These are phyloP conservation scores for Condylura cristata DNA, from an alignment of 2,113 vertebrate species.

Conservation along the genomic window DNA sequence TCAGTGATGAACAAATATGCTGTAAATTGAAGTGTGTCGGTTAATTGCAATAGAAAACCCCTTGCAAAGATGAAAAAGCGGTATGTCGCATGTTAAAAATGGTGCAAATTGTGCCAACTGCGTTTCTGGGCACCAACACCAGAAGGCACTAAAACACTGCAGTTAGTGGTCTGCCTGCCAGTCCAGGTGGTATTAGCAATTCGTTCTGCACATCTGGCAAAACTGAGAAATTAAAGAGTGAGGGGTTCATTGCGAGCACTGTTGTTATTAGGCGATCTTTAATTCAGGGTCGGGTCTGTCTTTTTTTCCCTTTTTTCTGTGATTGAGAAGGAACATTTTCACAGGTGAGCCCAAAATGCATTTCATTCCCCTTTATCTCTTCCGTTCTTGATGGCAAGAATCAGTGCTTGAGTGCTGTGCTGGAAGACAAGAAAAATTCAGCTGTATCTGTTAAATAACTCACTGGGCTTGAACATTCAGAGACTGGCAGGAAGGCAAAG, in stretches of 20 bases:
- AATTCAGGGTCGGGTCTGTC: neutral
- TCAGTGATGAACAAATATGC: neutral
- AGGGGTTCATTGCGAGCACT: neutral
- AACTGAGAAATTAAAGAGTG: neutral
- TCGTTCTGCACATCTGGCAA: neutral
- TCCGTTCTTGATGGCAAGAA: neutral
- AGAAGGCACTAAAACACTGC: constrained; percentile 87
- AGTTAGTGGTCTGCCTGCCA: constrained; percentile 64
- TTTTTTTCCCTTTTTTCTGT: neutral
- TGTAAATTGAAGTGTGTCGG: neutral
- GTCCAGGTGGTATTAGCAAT: accelerated
- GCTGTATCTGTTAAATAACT: neutral
- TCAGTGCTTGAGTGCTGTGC: neutral
- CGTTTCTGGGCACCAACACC: constrained; percentile 84
- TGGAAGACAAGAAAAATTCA: neutral
- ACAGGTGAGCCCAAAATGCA: neutral
- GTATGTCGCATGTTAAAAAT: neutral
- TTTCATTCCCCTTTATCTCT: neutral
- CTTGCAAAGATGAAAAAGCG: neutral
- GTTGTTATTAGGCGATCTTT: neutral
- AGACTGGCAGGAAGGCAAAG: neutral
- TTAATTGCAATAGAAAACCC: neutral
- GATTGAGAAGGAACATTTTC: neutral
- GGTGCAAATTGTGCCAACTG: constrained; percentile 53
- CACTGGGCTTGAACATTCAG: neutral